phyloP scores from a whole-genome alignment of 1,140 invertebrate genomes.

The Brachionus paranguensis region DNA sequence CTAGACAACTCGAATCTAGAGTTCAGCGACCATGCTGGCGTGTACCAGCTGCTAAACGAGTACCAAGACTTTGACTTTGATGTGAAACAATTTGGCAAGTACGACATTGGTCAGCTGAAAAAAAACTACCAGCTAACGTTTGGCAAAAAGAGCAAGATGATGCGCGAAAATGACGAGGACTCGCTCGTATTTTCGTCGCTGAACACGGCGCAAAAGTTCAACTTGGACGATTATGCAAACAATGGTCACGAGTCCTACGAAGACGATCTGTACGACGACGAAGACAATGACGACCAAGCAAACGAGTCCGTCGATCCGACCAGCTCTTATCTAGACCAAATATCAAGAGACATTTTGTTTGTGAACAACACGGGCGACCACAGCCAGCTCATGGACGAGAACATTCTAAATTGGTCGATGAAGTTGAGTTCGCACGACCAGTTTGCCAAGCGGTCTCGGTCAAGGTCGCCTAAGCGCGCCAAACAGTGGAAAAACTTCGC shows the following conservation, averaged over 20 bases:
- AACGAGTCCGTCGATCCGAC: background rate
- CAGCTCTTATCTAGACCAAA: background rate
- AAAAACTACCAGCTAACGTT: constrained; percentile 24
- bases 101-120: constrained; percentile 4
- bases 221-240: background rate
- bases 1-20: constrained; percentile 20
- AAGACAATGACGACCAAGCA: background rate
- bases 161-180: background rate
- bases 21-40: constrained; percentile 12
- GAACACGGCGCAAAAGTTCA: background rate
- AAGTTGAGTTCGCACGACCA: background rate
- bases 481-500: background rate
- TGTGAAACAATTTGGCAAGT: background rate
- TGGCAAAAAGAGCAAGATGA: background rate
- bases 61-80: background rate
- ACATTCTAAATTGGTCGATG: constrained; percentile 33
- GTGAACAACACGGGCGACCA: background rate
- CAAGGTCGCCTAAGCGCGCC: background rate
- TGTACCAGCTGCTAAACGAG: background rate
- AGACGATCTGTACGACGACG: background rate
- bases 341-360: background rate
- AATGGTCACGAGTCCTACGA: background rate
- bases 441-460: background rate
- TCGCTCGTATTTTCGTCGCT: background rate
- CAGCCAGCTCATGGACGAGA: background rate